phyloP scores from a whole-genome alignment of 2,113 vertebrate genomes.

The Gadus macrocephalus region DNA sequence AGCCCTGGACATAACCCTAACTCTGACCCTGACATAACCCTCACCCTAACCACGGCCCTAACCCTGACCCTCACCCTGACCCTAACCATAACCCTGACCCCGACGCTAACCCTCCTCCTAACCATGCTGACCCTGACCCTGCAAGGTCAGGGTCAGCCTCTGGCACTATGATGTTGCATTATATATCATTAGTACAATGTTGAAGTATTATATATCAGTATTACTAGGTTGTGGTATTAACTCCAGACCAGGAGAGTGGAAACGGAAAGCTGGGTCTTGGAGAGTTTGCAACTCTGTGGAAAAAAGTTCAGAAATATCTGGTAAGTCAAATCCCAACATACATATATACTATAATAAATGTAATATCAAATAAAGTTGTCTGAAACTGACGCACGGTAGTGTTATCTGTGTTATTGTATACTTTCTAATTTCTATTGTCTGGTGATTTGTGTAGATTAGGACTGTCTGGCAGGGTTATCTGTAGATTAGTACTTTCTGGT shows the following conservation, averaged over 20 bases:
- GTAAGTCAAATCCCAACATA: conserved; percentile 58
- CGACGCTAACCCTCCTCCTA: neutral
- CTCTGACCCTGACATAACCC: too few relatives aligned
- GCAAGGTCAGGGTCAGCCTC: too few relatives aligned
- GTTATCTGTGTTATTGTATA: too few relatives aligned
- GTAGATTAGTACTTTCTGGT: too few relatives aligned
- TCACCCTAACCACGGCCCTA: too few relatives aligned
- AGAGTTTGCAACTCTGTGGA: conserved; percentile 84
- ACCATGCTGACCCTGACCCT: neutral
- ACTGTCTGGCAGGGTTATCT: neutral
- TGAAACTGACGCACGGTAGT: too few relatives aligned
- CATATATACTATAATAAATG: too few relatives aligned
- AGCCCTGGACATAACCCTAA: too few relatives aligned
- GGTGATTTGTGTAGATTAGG: too few relatives aligned
- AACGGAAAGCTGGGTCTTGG: conserved; percentile 75
- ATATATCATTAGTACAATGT: neutral
- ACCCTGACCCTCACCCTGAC: too few relatives aligned
- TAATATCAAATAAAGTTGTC: too few relatives aligned
- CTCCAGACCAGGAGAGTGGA: conserved; percentile 63
- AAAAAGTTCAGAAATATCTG: conserved; percentile 86
- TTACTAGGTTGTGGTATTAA: conserved; percentile 42
- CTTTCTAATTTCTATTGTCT: too few relatives aligned
- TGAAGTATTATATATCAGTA: neutral
- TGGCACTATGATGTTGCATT: neutral
- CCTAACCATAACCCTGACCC: neutral